Base-by-base conservation (phyloP, 2,113 vertebrate species). In the Seriola aureovittata region DNA sequence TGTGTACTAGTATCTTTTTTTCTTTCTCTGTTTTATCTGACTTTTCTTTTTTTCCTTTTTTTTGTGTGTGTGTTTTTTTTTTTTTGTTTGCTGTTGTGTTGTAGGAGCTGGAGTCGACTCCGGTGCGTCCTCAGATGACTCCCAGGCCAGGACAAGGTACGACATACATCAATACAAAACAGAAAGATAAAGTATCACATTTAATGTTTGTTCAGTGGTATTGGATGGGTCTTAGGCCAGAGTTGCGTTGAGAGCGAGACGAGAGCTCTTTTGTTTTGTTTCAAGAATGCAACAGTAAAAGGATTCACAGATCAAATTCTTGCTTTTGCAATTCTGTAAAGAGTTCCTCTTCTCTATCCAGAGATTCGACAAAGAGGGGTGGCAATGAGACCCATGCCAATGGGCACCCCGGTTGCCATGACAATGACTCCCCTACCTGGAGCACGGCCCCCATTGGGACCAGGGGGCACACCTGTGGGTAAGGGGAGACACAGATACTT, bases 91-190 rank as follows among this genome's bases (percentile, higher is more conserved):
- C 68, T 65, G 94, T 94, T 84, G 76, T 52, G 7, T 13, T 80
- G 21, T 83, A 98, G 97, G 97, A 97, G 93, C 83, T 96, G 90
- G 97, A 99, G 82, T 93, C 93, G 13, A 94, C 94, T 29, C 96
- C 97, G 59, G 93, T 95, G 92, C 95, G 94, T 95, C 89, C 96
- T 86, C 94, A 95, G 93, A 95, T 96, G 93, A 95, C 96, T 80
- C 93, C 97, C 81, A 96, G 96, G 89, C 95, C 97, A 81, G 98
- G 97, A 91, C 98, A 99, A 97, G 97, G 97, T 98, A 87, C 0
- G 0, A n/a, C 25, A 46, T 42, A 10, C 48, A 40, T 65, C 59
- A 58, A 4, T 14, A 70, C 40, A 38, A 36, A 40, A 58, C 75
- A 59, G 5, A 40, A 46, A 76, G 34, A 57, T 55, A 19, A 46